phyloP scores from a whole-genome alignment of 2,797 vertebrate species.

The Moxostoma hubbsi region DNA sequence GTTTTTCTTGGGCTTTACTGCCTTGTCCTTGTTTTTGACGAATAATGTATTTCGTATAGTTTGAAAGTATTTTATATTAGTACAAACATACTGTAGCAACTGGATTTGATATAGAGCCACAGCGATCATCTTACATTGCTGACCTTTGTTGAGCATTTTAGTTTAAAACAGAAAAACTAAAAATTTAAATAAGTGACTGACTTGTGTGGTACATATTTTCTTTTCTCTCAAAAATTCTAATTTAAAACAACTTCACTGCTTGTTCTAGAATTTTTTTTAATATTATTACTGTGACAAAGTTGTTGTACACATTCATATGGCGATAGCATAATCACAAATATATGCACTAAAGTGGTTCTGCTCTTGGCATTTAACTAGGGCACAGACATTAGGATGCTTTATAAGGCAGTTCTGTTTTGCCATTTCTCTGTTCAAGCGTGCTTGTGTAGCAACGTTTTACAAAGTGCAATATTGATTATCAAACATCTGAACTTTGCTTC shows the following conservation, averaged over 20 bases:
- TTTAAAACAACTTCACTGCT: neutral
- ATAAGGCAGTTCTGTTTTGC: neutral
- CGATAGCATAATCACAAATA: neutral
- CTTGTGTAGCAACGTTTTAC: neutral
- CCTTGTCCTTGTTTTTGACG: constrained; percentile 20
- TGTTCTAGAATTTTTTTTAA: neutral
- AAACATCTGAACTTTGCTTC: neutral
- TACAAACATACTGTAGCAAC: neutral
- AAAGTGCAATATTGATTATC: neutral
- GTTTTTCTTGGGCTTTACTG: constrained; percentile 30
- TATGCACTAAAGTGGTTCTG: constrained; percentile 1
- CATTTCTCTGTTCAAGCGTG: neutral
- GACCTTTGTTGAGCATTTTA: neutral
- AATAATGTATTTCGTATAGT: neutral
- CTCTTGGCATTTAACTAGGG: neutral
- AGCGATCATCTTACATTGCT: neutral
- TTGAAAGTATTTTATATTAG: constrained; percentile 15
- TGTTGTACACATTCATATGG: neutral
- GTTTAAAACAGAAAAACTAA: neutral
- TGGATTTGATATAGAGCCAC: neutral
- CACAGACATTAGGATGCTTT: neutral
- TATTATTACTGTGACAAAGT: neutral
- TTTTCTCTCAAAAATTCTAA: neutral
- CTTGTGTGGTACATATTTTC: neutral
- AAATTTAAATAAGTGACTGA: neutral